A percentile compares a stretch with the other conserved stretches of the same genome.
Evolutionary conservation across 1,140 invertebrate genomes (phyloP).

Genomic region (Bombus fervidus): DNA sequence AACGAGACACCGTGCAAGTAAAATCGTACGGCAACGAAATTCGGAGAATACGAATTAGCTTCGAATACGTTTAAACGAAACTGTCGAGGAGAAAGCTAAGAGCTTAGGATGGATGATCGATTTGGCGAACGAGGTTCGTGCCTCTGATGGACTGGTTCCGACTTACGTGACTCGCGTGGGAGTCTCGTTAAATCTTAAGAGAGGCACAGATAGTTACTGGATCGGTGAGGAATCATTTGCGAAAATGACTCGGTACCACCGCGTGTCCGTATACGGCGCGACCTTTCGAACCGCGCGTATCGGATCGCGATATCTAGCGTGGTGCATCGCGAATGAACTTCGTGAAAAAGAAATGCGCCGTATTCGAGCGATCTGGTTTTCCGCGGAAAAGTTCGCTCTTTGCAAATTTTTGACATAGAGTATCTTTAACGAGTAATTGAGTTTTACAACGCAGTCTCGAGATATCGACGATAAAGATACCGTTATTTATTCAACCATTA

Average conservation of each 20-base stretch:
- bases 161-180: slow-evolving; percentile 54
- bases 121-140: slow-evolving; percentile 8
- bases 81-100: neutral
- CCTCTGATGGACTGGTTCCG: neutral
- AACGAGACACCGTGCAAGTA: neutral
- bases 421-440: too few species aligned
- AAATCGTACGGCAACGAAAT: neutral
- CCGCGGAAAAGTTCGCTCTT: neutral
- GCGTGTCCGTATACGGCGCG: slow-evolving; percentile 53
- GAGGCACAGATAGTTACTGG: slow-evolving; percentile 8
- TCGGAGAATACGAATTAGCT: neutral
- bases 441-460: neutral
- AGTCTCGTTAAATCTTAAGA: slow-evolving; percentile 35
- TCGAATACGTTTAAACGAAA: neutral
- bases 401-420: neutral
- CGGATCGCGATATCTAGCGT: neutral
- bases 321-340: neutral
- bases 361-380: neutral
- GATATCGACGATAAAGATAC: neutral
- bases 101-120: slow-evolving; percentile 6
- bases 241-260: slow-evolving; percentile 61
- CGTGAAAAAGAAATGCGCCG: neutral
- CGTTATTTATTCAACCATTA: neutral
- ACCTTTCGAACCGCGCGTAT: slow-evolving; percentile 52
- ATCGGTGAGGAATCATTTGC: slow-evolving; percentile 36